Base-by-base conservation (phyloP, 2,113 vertebrate species). In the Pungitius pungitius region DNA sequence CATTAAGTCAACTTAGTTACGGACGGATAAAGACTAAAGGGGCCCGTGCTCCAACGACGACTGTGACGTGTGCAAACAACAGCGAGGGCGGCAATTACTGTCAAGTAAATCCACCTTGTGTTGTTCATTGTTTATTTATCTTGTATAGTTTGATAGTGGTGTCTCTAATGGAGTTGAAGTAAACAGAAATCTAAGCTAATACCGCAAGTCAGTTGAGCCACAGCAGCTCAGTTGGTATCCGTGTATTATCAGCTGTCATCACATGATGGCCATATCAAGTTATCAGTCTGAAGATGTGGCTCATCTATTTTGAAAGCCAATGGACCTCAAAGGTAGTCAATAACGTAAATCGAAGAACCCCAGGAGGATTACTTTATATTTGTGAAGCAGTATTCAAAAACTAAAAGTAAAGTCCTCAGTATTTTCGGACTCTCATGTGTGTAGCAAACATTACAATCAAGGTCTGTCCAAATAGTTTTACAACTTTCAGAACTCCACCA, bases 121-220 rank as follows among this genome's bases (percentile, higher is more conserved):
- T n/a, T n/a, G n/a, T n/a, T n/a, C n/a, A n/a, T 49, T 30, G 20
- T 59, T 40, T 9, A 18, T 33, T 11, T 6, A n/a, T 43, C 9
- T 70, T 12, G 35, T 30, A 1, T 68, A 68, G 18, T 72, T 22
- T 69, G 33, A 13, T 47, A 0, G 58, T 24, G 63, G 24, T 69
- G 33, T 30, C 65, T 65, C 67, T 24, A 73, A 58, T 40, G 65
- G 65, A 80, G 78, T 76, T 85, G 86, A 87, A 89, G 91, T 90
- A 87, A 92, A 91, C 90, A 91, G 91, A 87, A 87, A 91, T 86
- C 73, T 70, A 89, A 91, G 83, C 89, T 80, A 58, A 69, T 22
- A 56, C 62, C 43, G 49, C 77, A 55, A 75, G 85, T 87, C 86
- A 86, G 86, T 85, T 88, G 89, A 75, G 56, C 81, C 51, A 75